phyloP scores from a whole-genome alignment of 2,797 vertebrate species.

The Diplodus puntazzo region DNA sequence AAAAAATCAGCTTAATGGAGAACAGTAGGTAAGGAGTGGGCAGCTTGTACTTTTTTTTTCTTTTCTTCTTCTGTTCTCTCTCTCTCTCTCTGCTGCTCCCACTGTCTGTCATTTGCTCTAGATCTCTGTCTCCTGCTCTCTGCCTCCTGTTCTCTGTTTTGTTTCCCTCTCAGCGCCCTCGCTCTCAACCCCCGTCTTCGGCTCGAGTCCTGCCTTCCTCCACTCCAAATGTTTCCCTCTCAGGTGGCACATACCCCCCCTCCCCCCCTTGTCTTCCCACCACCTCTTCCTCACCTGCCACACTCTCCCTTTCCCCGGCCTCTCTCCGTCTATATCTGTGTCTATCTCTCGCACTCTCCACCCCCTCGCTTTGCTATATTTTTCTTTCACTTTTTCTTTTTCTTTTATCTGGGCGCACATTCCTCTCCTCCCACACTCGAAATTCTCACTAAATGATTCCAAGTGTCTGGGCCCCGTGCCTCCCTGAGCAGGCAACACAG shows the following conservation, averaged over 20 bases:
- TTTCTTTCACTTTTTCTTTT: slow-evolving; percentile 85
- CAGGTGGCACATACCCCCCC: slow-evolving; percentile 58
- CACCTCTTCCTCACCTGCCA: slow-evolving; percentile 72
- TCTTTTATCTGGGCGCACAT: slow-evolving; percentile 88
- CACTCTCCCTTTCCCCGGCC: slow-evolving; percentile 65
- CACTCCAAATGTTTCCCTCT: slow-evolving; percentile 69
- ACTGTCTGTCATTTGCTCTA: slow-evolving; percentile 79
- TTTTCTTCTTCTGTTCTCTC: slow-evolving; percentile 57
- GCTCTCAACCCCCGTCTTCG: slow-evolving; percentile 55
- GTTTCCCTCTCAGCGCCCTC: slow-evolving; percentile 53
- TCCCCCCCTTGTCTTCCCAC: slow-evolving; percentile 50
- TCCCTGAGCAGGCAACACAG: slow-evolving; percentile 75
- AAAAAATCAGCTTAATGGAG: slow-evolving; percentile 86
- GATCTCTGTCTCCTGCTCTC: slow-evolving; percentile 66
- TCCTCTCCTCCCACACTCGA: slow-evolving; percentile 89
- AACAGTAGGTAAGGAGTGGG: slow-evolving; percentile 88
- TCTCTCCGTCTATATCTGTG: slow-evolving; percentile 74
- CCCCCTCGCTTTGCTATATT: slow-evolving; percentile 81
- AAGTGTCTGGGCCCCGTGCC: slow-evolving; percentile 88
- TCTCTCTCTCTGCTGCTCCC: slow-evolving; percentile 66
- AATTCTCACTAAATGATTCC: slow-evolving; percentile 89
- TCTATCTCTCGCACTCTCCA: slow-evolving; percentile 77
- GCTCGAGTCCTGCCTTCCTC: slow-evolving; percentile 66
- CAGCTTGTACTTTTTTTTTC: slow-evolving; percentile 79
- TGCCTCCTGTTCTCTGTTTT: slow-evolving; percentile 50